These are phyloP conservation scores for Aricia agestis DNA, from an alignment of 1,140 invertebrate genomes.

Conservation along the genomic window DNA sequence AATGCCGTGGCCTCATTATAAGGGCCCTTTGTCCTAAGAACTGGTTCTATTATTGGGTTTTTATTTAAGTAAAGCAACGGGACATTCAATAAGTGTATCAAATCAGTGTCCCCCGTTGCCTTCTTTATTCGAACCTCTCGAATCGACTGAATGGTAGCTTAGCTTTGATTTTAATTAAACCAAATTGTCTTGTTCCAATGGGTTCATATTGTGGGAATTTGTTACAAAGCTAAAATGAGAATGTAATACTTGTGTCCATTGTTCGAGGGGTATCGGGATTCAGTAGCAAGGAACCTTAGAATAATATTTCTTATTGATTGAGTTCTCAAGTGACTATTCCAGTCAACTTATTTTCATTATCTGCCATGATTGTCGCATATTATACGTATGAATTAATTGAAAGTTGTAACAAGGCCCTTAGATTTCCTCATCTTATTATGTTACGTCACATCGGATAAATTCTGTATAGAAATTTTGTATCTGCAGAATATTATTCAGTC, in stretches of 20 bases:
- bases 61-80: conserved; percentile 61
- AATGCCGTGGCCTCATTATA: conserved; percentile 72
- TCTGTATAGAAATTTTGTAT: no score
- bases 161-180: conserved; percentile 65
- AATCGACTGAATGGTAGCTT: conserved; percentile 44
- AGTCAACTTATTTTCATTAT: background rate
- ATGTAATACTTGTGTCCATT: background rate
- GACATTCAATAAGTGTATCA: conserved; percentile 71
- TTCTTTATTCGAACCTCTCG: conserved; percentile 64
- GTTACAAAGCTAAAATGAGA: background rate
- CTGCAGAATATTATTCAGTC: no score
- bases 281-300: background rate
- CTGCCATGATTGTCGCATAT: no score
- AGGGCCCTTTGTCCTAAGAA: conserved; percentile 72
- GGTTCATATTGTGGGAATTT: conserved; percentile 11
- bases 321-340: no score
- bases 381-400: background rate
- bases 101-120: conserved; percentile 60
- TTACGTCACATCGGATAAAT: no score
- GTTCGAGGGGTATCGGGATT: background rate
- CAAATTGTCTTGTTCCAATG: conserved; percentile 41
- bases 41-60: conserved; percentile 67
- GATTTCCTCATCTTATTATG: background rate
- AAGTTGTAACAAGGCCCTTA: background rate
- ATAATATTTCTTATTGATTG: background rate